Conservation (phyloP, 2,888 invertebrate genomes). For the Gymnosoma rotundatum region DNA sequence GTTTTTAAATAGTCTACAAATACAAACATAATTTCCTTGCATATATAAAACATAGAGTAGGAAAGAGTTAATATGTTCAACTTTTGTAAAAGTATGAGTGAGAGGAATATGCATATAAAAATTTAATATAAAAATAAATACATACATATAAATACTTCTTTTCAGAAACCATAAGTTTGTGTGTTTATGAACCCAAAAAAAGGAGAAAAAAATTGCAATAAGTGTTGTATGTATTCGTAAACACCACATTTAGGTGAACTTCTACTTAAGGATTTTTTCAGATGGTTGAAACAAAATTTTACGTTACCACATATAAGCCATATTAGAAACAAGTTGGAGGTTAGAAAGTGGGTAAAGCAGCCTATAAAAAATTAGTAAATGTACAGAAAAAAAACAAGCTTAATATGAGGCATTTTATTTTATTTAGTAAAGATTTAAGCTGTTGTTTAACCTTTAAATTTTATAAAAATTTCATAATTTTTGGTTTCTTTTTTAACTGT, state of each 20-base stretch:
- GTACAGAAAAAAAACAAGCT: background rate
- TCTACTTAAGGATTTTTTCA: constrained; percentile 33
- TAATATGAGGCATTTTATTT: background rate
- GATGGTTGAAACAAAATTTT: constrained; percentile 44
- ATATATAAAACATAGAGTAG: constrained; percentile 6
- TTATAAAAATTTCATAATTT: too few relatives aligned
- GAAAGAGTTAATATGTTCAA: too few relatives aligned
- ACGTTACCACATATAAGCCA: constrained; percentile 35
- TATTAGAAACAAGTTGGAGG: constrained; percentile 49
- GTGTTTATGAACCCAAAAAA: background rate
- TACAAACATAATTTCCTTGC: constrained; percentile 8
- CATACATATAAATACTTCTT: constrained; percentile 10
- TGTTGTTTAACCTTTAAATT: constrained; percentile 5
- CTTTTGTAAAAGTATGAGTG: constrained; percentile 52
- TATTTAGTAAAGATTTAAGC: background rate
- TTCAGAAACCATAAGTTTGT: background rate
- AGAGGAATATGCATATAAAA: constrained; percentile 27
- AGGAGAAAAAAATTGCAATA: background rate
- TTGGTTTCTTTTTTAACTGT: too few relatives aligned
- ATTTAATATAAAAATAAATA: background rate
- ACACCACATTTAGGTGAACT: constrained; percentile 64
- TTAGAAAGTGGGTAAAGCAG: constrained; percentile 2
- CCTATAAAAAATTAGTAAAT: constrained; percentile 1
- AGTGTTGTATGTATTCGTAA: constrained; percentile 45
- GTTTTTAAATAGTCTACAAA: constrained; percentile 58